Conservation (phyloP, 1,140 invertebrate species). For the Habropoda laboriosa region DNA sequence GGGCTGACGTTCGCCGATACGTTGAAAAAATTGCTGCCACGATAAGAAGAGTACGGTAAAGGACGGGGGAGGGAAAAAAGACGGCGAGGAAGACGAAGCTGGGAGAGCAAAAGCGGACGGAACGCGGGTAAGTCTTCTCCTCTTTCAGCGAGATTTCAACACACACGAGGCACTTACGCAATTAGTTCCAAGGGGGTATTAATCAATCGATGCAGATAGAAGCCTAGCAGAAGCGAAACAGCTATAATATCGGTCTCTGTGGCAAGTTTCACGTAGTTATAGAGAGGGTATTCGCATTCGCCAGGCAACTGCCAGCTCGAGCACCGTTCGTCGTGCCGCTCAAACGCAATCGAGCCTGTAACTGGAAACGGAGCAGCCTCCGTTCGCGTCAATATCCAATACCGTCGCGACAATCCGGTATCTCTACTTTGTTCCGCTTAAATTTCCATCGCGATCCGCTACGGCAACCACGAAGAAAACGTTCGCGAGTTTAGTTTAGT, state of each 20-base stretch:
- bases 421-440: not conserved
- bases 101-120: not conserved
- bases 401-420: not conserved
- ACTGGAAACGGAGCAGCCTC: not conserved
- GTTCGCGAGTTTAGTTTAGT: too few species aligned
- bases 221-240: too few species aligned
- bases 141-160: not conserved
- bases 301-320: not conserved
- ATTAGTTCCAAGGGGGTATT: not conserved
- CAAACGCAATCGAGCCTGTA: not conserved
- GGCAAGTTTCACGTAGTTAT: not conserved
- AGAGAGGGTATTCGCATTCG: not conserved
- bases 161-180: not conserved
- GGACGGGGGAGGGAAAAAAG: not conserved
- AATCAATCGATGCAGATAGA: constrained; percentile 4
- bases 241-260: not conserved
- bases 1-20: constrained; percentile 6
- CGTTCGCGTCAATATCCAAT: not conserved
- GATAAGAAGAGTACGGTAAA: constrained; percentile 1
- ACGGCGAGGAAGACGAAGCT: not conserved
- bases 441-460: not conserved
- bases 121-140: not conserved
- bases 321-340: not conserved
- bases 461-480: too few species aligned
- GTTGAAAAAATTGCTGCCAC: not conserved